Base-by-base conservation (phyloP, 2,888 invertebrate genomes). In the Aethes cnicana region DNA sequence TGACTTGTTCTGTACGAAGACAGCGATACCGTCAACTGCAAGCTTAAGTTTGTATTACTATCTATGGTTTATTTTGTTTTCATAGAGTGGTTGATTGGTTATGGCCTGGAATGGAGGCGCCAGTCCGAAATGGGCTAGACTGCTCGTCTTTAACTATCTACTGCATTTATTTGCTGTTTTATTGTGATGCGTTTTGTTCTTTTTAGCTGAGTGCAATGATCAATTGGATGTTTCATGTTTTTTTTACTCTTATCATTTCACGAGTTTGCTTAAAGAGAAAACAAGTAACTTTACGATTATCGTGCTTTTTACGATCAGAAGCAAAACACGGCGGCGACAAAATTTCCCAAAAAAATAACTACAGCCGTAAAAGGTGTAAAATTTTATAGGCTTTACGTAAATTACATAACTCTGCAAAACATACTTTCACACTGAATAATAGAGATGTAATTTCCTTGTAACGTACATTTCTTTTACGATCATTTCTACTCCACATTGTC, bases 361-460 rank as follows among this genome's bases (percentile, higher is more conserved):
- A 46, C 60, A 68, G 56, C 66, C 59, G 62, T 62, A 64, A 72
- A 68, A 68, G 61, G 69, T 69, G 67, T 71, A 62, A 76, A 74
- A 74, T 77, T 77, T 74, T 73, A 74, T 69, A 62, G 63, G 53
- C 59, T 43, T 47, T 47, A 61, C 39, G 53, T 47, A 60, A 57
- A 53, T 41, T 42, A 47, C 17, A 55, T 47, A 47, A 35, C 33
- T 21, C 11, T 11, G 37, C 28, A 57, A 60, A 61, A 47, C 46
- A 14, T 33, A 25, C 46, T 52, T 48, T 57, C 41, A 39, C 26
- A 9, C 30, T 12, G 35, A 46, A 57, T 46, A 48, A 57, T 52
- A 52, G 39, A 33, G 52, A 39, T 20, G 44, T 33, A 46, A 52
- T 52, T 46, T 37, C 32, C 18, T 39, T 46, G 52, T 52, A 30